Evolutionary conservation across 2,888 invertebrate species (phyloP), one percentile per base, ranked within the genome.

Genomic region (Corbicula japonica): DNA sequence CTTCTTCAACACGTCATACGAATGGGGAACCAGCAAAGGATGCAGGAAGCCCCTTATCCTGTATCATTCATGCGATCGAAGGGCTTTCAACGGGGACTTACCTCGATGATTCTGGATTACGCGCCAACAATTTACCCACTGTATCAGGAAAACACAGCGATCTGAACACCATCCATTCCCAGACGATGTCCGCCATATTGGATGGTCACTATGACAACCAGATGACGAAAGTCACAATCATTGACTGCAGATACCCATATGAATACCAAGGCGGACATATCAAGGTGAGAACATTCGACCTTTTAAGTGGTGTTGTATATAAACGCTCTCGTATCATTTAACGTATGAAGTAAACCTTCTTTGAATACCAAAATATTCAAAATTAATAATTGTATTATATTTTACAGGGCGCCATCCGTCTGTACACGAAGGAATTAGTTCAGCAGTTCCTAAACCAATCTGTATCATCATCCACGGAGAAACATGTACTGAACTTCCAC

Each of bases 401-500:
- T 2, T 77, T 75, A 10, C 56, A 83, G 83, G 82, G 76, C 34
- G 86, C 86, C 38, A 44, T 80, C 8, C 80, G 84, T 65, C 65
- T 85, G 52, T 82, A 85, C 68, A 78, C 80, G 2, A 60, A 72
- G 54, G 78, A 77, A 4, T 34, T 58, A 8, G 38, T 83, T 5
- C 65, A 71, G 41, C 41, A 54, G 8, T 70, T 80, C 28, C 62
- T 85, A 12, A 30, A 56, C 26, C 68, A 71, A 12, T 23, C 68
- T 21, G 38, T 21, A 0, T 30, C 35, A 5, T 30, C 68, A 26
- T 21, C 63, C 2, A 12, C 69, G 32, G 50, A 92, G 70, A 94
- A 96, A 58, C 94, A 95, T 85, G 96, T 99, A 58, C 94, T 99
- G 52, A 96, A 99, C 63, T 99, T 99, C 94, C 99, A 99, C 93